Conservation (phyloP, 1,140 invertebrate species). For the Bombus soroeensis region DNA sequence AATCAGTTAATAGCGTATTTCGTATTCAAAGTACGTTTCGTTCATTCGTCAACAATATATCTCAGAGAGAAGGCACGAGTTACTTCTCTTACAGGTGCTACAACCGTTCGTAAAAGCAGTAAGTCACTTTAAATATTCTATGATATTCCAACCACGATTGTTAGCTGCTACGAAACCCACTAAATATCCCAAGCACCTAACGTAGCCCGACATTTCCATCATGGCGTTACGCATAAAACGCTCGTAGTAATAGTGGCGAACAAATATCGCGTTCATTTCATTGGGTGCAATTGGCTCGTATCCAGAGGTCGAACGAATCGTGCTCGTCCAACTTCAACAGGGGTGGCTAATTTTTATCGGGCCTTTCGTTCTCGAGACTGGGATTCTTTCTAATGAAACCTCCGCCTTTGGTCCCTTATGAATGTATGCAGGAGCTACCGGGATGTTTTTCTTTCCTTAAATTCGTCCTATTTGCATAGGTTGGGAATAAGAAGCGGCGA, state of each 20-base stretch:
- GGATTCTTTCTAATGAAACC: conserved; percentile 27
- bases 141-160: not conserved
- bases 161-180: not conserved
- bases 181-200: not conserved
- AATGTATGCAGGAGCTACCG: conserved; percentile 33
- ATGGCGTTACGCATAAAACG: not conserved
- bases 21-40: too few relatives aligned
- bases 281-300: conserved; percentile 16
- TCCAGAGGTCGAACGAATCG: conserved; percentile 17
- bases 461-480: conserved; percentile 34
- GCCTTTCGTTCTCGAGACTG: not conserved
- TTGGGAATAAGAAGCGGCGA: too few relatives aligned
- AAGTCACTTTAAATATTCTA: not conserved
- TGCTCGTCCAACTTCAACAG: conserved; percentile 2
- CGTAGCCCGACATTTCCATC: not conserved
- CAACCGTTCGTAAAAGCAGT: not conserved
- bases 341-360: conserved; percentile 32
- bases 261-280: conserved; percentile 33
- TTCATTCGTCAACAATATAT: too few relatives aligned
- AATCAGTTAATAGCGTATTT: too few relatives aligned
- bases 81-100: not conserved
- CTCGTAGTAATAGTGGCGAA: not conserved
- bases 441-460: conserved; percentile 27
- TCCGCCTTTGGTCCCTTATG: not conserved
- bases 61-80: too few relatives aligned